Conservation (phyloP, 2,113 vertebrate species). For the Elgaria multicarinata region DNA sequence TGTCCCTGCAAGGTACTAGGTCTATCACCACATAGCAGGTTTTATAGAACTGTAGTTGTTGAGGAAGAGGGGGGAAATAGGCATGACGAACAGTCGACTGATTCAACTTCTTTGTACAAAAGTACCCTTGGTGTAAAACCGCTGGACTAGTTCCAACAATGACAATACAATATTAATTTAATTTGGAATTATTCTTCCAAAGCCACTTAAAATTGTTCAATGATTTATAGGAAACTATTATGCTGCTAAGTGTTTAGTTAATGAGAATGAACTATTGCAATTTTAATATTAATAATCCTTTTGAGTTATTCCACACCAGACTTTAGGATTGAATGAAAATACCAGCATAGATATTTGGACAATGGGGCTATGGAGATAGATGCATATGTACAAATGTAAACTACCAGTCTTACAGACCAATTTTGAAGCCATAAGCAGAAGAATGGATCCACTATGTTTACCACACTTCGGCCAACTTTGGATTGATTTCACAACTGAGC, state of each 20-base stretch:
- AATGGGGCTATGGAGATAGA: constrained; percentile 52
- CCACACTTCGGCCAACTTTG: constrained; percentile 62
- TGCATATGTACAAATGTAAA: constrained; percentile 60
- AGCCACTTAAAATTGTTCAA: background rate
- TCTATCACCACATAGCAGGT: background rate
- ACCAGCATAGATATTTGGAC: constrained; percentile 59
- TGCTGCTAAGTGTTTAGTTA: constrained; percentile 17
- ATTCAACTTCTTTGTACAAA: constrained; percentile 32
- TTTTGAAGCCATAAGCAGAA: constrained; percentile 65
- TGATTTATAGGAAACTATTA: background rate
- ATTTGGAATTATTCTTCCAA: constrained; percentile 14
- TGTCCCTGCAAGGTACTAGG: background rate
- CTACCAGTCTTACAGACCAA: constrained; percentile 28
- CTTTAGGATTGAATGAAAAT: constrained; percentile 70
- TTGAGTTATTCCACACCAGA: constrained; percentile 61
- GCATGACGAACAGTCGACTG: constrained; percentile 23
- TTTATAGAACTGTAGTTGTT: background rate
- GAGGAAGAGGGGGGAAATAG: background rate
- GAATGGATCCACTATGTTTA: constrained; percentile 65
- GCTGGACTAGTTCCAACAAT: constrained; percentile 33
- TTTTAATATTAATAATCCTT: constrained; percentile 49
- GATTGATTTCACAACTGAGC: constrained; percentile 67
- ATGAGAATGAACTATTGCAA: constrained; percentile 64
- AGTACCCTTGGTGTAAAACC: constrained; percentile 17
- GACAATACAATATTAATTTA: constrained; percentile 60